Evolutionary conservation across 2,797 vertebrate genomes (phyloP).

Genomic region (Sebastes steindachneri): DNA sequence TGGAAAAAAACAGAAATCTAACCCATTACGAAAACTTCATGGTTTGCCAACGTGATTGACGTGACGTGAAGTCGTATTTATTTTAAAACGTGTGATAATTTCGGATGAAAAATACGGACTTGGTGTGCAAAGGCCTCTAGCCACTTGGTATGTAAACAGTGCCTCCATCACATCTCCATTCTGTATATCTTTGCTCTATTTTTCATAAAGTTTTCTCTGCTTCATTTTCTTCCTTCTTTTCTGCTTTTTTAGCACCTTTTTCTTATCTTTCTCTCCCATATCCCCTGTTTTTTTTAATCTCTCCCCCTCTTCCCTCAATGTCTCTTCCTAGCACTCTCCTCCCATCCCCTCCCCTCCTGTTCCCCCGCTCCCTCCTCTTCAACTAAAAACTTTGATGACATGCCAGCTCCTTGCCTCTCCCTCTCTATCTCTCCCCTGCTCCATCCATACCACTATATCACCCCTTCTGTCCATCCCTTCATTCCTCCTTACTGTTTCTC

Average conservation of each 20-base stretch:
- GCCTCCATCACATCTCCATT: background rate
- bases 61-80: no score
- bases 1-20: rapidly evolving
- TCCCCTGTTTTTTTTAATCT: background rate
- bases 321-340: background rate
- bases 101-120: no score
- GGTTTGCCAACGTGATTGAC: no score
- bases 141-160: background rate
- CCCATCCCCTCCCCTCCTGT: background rate
- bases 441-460: constrained; percentile 32
- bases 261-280: background rate
- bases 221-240: background rate
- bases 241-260: background rate
- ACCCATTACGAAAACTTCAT: no score
- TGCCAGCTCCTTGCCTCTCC: constrained; percentile 14
- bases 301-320: background rate
- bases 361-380: background rate
- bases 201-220: background rate
- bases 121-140: background rate
- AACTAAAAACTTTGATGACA: constrained; percentile 37
- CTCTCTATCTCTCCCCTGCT: background rate
- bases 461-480: constrained; percentile 26
- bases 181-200: background rate
- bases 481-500: constrained; percentile 21
- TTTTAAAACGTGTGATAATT: no score